Base-by-base conservation (phyloP, 2,797 vertebrate genomes). In the Florisuga fusca region DNA sequence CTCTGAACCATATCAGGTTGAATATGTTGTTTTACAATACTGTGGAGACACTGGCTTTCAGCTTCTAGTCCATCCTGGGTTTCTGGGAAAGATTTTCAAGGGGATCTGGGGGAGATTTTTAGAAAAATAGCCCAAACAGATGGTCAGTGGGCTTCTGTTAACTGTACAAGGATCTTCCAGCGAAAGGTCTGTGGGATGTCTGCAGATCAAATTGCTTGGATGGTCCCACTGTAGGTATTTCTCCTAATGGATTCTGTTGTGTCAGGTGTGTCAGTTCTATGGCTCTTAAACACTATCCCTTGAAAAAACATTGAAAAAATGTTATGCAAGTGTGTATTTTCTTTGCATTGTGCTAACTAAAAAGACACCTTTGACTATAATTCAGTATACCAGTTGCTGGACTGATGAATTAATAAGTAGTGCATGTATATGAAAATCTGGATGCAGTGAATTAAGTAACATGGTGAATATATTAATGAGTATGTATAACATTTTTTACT, bases 401-500 rank as follows among this genome's bases (percentile, higher is more conserved):
- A 86, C 53, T 75, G 85, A 91, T 78, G 13, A n/a, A 84, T 85
- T 91, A 83, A 80, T 82, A 93, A 50, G 62, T 68, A 86, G 85
- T 63, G 29, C 68, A 94, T 87, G 50, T 45, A 26, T 94, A 92
- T 84, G 66, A 75, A 94, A 84, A 92, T 95, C 72, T 20, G 67
- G 33, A 69, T 78, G 51, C 45, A 71, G 55, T 67, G 61, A 89
- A n/a, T 92, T 84, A 79, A 83, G 64, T 81, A 91, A 84, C 7
- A 9, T 71, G 38, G n/a, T 84, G 73, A 86, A 90, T 84, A 73
- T 1, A 13, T 91, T 76, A 68, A 31, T 73, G 46, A 59, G 36
- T 83, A 48, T 72, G 45, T 62, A 29, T 68, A 77, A 63, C 9
- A 2, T 8, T 76, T 90, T 92, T 72, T 84, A 51, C 33, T 91